Conservation (phyloP, 1,140 invertebrate species). For the Orchesella cincta region DNA sequence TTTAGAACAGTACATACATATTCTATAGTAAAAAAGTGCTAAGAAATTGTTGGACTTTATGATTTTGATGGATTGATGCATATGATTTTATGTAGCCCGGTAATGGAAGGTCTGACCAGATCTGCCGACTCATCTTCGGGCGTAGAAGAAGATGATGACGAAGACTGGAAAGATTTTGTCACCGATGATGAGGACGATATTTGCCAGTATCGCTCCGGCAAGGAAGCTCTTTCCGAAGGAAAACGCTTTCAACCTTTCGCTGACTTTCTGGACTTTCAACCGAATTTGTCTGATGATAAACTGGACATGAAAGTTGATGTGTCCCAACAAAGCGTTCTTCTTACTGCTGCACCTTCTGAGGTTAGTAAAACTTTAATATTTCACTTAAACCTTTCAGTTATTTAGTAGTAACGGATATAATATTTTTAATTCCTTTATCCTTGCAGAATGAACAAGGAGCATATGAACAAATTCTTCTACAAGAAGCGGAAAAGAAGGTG, state of each 20-base stretch:
- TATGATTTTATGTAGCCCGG: constrained; percentile 11
- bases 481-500: constrained; percentile 24
- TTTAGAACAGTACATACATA: neutral
- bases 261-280: neutral
- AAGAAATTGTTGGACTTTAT: neutral
- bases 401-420: neutral
- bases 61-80: neutral
- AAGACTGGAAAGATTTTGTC: neutral
- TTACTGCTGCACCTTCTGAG: neutral
- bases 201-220: neutral
- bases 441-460: constrained; percentile 4
- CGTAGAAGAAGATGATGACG: neutral
- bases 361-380: neutral
- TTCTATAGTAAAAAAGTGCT: neutral
- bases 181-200: neutral
- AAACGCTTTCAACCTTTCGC: neutral
- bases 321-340: neutral
- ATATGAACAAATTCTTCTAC: neutral
- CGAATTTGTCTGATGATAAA: neutral
- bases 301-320: constrained; percentile 1
- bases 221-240: neutral
- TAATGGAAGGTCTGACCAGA: neutral
- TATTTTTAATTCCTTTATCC: neutral
- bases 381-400: neutral
- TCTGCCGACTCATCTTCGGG: neutral